phyloP scores from a whole-genome alignment of 1,140 invertebrate species.

The Rhopalosiphum padi region DNA sequence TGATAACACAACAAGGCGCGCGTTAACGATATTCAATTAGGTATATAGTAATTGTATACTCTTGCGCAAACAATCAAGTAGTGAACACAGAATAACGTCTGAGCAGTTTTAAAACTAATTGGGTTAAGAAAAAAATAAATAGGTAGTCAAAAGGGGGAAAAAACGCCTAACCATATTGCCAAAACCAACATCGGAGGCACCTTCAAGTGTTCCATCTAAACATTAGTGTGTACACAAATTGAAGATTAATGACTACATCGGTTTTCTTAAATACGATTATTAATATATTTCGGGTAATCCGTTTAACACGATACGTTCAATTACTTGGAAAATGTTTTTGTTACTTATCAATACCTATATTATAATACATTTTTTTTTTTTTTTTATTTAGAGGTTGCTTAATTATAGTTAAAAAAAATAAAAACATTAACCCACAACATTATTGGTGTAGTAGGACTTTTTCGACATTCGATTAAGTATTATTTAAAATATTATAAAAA shows the following conservation, averaged over 20 bases:
- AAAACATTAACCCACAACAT: not conserved
- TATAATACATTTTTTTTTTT: not conserved
- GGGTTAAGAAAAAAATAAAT: not conserved
- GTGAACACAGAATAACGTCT: not conserved
- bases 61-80: not conserved
- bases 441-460: not conserved
- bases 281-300: not conserved
- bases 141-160: not conserved
- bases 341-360: not conserved
- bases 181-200: not conserved
- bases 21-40: not conserved
- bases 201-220: not conserved
- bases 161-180: not conserved
- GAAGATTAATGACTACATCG: constrained; percentile 16
- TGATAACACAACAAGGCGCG: not conserved
- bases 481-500: not conserved
- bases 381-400: not conserved
- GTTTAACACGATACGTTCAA: not conserved
- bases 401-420: not conserved
- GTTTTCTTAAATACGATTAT: constrained; percentile 1
- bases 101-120: constrained; percentile 1
- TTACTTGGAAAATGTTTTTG: not conserved
- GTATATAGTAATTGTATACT: not conserved
- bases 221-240: constrained; percentile 10
- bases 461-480: not conserved